Percentiles rank a stretch among this genome's conserved stretches.
phyloP scores from a whole-genome alignment of 1,140 invertebrate genomes.

The Tyrophagus putrescentiae region DNA sequence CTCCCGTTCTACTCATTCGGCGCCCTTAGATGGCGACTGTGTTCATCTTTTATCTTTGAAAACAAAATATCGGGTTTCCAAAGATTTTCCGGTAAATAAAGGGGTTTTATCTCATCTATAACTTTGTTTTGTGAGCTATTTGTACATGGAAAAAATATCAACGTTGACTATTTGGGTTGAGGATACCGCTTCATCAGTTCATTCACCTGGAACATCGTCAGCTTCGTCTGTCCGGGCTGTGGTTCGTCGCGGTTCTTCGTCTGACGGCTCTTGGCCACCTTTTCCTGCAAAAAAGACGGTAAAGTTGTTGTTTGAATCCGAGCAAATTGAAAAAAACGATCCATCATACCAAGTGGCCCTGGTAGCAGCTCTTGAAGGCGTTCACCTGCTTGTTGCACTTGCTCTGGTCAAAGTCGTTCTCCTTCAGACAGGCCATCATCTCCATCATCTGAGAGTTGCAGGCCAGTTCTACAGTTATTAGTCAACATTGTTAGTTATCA shows the following conservation, averaged over 20 bases:
- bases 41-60: no score
- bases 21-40: no score
- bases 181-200: slow-evolving; percentile 10
- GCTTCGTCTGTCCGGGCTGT: slow-evolving; percentile 5
- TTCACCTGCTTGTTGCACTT: slow-evolving; percentile 6
- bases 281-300: not conserved
- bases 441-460: slow-evolving; percentile 20
- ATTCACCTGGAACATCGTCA: slow-evolving; percentile 4
- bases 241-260: slow-evolving; percentile 3
- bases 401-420: slow-evolving; percentile 11
- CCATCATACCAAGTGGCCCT: slow-evolving; percentile 2
- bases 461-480: slow-evolving; percentile 7
- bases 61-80: no score
- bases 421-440: slow-evolving; percentile 13
- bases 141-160: no score
- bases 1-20: no score
- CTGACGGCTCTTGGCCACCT: not conserved
- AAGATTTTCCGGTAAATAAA: no score
- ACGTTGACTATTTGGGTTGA: no score
- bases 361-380: slow-evolving; percentile 7
- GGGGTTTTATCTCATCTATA: no score
- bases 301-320: not conserved
- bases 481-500: not conserved
- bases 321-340: not conserved
- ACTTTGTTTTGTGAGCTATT: no score